Evolutionary conservation across 2,797 vertebrate species (phyloP).

Genomic region (Australoheros facetus): DNA sequence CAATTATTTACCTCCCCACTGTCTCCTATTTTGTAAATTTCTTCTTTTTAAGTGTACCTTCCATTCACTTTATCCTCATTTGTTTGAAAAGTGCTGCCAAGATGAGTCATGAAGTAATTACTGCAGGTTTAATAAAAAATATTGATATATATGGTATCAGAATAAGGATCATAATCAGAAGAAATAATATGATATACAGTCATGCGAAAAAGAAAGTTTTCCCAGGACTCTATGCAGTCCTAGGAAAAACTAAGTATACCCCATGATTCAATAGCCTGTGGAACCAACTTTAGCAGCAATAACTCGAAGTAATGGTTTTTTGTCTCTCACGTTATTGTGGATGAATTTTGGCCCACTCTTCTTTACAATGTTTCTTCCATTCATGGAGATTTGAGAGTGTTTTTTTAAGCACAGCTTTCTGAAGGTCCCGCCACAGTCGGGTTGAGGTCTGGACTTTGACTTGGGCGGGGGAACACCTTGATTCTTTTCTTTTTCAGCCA

Average conservation of each 20-base stretch:
- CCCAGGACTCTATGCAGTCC: no score
- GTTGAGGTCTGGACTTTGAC: neutral
- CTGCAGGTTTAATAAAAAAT: neutral
- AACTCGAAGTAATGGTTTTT: neutral
- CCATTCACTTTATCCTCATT: neutral
- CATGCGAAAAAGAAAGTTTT: no score
- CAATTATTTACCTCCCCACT: no score
- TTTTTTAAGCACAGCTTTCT: neutral
- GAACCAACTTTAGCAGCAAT: neutral
- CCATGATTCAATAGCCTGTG: neutral
- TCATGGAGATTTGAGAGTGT: neutral
- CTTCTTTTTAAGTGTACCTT: neutral
- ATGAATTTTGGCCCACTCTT: no score
- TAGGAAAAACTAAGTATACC: no score
- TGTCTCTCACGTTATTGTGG: neutral
- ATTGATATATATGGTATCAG: neutral
- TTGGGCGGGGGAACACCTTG: neutral
- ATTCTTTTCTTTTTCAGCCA: neutral
- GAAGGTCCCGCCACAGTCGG: neutral
- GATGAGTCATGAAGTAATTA: neutral
- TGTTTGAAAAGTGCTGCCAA: neutral
- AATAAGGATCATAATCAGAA: neutral
- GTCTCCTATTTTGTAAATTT: no score
- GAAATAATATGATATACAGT: neutral
- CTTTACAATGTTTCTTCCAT: neutral